Evolutionary conservation across 2,797 vertebrate species (phyloP).

Genomic region (Hypotaenidia okinawae): DNA sequence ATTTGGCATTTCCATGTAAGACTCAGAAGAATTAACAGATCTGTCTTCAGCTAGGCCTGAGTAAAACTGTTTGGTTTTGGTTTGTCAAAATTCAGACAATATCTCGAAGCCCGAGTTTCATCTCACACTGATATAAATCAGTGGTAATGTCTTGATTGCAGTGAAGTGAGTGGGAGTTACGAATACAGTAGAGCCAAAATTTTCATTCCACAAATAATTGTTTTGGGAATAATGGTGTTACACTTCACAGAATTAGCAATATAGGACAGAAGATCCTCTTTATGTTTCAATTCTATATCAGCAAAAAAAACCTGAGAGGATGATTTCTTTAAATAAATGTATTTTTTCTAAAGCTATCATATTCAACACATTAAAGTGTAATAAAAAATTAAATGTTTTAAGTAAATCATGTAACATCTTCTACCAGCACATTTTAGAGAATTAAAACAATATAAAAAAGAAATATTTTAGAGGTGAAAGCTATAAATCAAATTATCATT

Average conservation of each 20-base stretch:
- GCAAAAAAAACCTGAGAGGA: background rate
- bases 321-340: background rate
- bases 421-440: background rate
- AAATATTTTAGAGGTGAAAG: background rate
- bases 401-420: background rate
- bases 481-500: background rate
- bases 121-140: background rate
- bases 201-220: background rate
- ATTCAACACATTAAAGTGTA: background rate
- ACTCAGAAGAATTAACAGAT: background rate
- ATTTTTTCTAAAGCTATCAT: background rate
- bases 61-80: background rate
- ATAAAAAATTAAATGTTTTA: background rate
- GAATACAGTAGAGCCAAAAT: background rate
- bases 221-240: background rate
- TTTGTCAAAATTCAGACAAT: conserved; percentile 15
- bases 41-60: background rate
- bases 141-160: background rate
- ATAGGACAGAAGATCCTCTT: background rate
- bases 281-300: background rate
- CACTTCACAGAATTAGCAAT: background rate
- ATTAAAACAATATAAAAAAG: background rate
- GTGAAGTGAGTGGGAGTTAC: background rate
- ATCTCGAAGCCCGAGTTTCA: background rate
- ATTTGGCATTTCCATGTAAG: background rate